A percentile compares a stretch with the other conserved stretches of the same genome.
phyloP scores from a whole-genome alignment of 2,888 invertebrate genomes.

The Patella caerulea region DNA sequence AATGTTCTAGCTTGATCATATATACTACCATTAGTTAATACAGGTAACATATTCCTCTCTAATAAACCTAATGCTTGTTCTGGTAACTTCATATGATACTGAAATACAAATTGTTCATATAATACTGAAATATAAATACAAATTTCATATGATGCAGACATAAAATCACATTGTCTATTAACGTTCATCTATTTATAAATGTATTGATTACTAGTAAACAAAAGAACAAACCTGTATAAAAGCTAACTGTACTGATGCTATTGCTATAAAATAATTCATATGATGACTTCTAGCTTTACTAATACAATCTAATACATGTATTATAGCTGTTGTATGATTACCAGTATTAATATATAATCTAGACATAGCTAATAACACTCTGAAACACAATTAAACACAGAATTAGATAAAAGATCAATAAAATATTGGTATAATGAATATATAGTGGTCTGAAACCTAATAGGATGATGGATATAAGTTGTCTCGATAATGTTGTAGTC shows the following conservation, averaged over 20 bases:
- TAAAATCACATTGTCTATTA: too few species aligned
- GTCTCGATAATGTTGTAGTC: too few species aligned
- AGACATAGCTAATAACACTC: conserved; percentile 63
- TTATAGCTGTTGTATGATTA: conserved; percentile 69
- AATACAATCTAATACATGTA: conserved; percentile 80
- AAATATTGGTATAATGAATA: too few species aligned
- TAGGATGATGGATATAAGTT: too few species aligned
- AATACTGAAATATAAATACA: too few species aligned
- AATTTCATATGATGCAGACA: too few species aligned
- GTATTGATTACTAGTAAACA: not conserved
- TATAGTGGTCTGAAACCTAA: too few species aligned
- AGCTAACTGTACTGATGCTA: conserved; percentile 85
- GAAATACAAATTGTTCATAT: conserved; percentile 46
- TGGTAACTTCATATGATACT: conserved; percentile 83
- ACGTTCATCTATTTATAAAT: too few species aligned
- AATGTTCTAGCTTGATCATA: conserved; percentile 85
- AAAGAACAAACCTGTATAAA: conserved; percentile 77
- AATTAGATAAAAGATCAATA: too few species aligned
- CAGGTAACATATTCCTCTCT: conserved; percentile 79
- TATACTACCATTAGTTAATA: conserved; percentile 85
- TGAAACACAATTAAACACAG: conserved; percentile 36
- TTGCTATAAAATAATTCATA: conserved; percentile 82
- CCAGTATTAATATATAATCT: conserved; percentile 63
- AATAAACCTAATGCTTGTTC: conserved; percentile 82
- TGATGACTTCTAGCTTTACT: conserved; percentile 82